Evolutionary conservation across 2,797 vertebrate genomes (phyloP).

Genomic region (Darevskia mixta): DNA sequence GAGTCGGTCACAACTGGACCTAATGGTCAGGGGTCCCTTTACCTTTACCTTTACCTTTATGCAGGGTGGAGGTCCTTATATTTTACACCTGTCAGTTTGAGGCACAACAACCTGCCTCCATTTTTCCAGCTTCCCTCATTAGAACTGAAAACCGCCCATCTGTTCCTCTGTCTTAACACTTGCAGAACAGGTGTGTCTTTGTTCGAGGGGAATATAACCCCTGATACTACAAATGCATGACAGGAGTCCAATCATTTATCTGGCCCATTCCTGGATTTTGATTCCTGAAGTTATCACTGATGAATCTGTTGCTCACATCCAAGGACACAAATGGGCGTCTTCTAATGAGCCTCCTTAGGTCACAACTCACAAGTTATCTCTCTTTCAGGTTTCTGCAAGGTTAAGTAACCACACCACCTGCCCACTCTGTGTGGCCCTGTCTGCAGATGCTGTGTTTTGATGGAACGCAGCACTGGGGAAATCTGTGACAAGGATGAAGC

Average conservation of each 20-base stretch:
- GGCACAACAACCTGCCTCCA: background rate
- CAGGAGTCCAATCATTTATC: background rate
- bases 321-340: background rate
- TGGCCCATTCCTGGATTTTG: background rate
- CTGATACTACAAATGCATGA: background rate
- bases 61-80: background rate
- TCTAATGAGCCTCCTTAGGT: background rate
- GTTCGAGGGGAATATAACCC: background rate
- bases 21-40: no score
- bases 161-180: background rate
- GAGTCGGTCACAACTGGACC: no score
- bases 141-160: background rate
- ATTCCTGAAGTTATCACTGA: background rate
- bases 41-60: background rate
- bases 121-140: background rate
- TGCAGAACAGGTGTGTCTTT: background rate
- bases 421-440: no score
- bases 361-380: background rate
- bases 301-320: background rate
- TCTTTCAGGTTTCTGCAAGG: background rate
- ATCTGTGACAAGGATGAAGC: no score
- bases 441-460: no score
- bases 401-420: no score
- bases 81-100: background rate
- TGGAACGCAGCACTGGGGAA: no score